Evolutionary conservation across 1,140 invertebrate species (phyloP).

Genomic region (Drosophila nasuta): DNA sequence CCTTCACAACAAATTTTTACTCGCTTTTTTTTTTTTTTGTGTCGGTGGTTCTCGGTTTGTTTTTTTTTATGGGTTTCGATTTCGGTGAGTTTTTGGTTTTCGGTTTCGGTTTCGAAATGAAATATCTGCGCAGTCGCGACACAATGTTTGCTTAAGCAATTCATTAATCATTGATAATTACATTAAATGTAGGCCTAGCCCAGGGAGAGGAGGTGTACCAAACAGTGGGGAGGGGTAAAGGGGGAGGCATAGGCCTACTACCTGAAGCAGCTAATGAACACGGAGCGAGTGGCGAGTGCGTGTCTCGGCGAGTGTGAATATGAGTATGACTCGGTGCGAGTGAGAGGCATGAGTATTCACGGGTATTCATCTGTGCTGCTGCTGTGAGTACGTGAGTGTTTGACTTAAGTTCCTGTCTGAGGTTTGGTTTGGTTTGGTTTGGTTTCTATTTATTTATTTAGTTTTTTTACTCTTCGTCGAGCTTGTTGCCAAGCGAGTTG

Average conservation of each 20-base stretch:
- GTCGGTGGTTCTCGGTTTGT: background rate
- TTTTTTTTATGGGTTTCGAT: conserved; percentile 2
- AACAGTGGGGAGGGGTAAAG: too few species aligned
- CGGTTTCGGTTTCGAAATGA: conserved; percentile 28
- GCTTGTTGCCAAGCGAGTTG: conserved; percentile 67
- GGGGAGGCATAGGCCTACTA: background rate
- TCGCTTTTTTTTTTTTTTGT: background rate
- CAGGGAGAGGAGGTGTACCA: background rate
- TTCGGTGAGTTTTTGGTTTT: conserved; percentile 22
- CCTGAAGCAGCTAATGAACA: conserved; percentile 31
- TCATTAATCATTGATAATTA: conserved; percentile 83
- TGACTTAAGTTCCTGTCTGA: conserved; percentile 58
- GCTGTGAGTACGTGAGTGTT: conserved; percentile 29
- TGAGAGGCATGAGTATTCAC: background rate
- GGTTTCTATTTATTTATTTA: conserved; percentile 2
- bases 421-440: conserved; percentile 50
- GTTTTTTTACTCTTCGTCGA: conserved; percentile 47
- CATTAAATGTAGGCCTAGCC: conserved; percentile 76
- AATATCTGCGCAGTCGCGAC: conserved; percentile 44
- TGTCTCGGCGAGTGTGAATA: conserved; percentile 13
- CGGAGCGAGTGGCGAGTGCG: background rate
- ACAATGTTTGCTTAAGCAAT: conserved; percentile 76
- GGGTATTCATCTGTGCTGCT: conserved; percentile 12
- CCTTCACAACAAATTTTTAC: background rate
- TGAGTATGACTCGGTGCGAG: conserved; percentile 26